Percentiles rank a stretch among this genome's conserved stretches.
Evolutionary conservation across 2,113 vertebrate species (phyloP).

Genomic region (Edolisoma coerulescens): DNA sequence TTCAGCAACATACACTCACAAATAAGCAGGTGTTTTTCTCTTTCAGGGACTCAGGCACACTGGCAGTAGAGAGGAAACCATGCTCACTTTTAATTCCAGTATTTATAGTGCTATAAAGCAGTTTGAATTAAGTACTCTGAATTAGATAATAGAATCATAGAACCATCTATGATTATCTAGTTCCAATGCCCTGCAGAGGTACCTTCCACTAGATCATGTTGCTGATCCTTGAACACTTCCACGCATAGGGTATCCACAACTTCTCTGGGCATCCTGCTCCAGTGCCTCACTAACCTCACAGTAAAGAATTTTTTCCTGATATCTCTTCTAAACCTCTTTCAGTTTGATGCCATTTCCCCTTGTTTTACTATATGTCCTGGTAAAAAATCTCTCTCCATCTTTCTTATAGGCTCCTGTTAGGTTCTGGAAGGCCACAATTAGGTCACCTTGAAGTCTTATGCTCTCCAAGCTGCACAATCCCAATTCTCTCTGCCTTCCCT

Average conservation of each 20-base stretch:
- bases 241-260: background rate
- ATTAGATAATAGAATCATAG: background rate
- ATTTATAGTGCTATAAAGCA: background rate
- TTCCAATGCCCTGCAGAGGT: background rate
- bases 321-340: background rate
- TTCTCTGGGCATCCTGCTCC: background rate
- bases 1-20: background rate
- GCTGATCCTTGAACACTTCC: background rate
- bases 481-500: no score
- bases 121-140: background rate
- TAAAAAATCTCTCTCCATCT: background rate
- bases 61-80: background rate
- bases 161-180: background rate
- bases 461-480: background rate
- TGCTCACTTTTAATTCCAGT: background rate
- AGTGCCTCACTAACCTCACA: background rate
- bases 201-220: background rate
- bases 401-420: background rate
- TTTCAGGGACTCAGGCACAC: background rate
- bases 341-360: background rate
- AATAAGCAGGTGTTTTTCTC: background rate
- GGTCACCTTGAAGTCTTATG: background rate
- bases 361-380: background rate
- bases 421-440: background rate
- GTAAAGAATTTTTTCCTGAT: background rate